Evolutionary conservation across 1,140 invertebrate species (phyloP), one percentile per base, ranked within the genome.

Genomic region (Caenorhabditis inopinata): DNA sequence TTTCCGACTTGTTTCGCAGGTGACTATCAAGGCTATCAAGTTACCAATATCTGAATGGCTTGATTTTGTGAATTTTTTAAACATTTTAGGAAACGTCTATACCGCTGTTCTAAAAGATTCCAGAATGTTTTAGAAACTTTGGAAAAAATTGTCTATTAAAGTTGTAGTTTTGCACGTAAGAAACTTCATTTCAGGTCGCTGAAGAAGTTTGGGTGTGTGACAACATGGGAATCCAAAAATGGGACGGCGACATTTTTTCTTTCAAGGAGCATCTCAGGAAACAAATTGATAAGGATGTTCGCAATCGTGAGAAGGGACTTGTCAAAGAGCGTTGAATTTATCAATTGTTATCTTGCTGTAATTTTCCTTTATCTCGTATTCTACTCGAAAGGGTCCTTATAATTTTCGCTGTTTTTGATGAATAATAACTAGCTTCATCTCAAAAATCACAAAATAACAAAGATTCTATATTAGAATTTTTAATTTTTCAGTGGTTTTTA

Each of bases 171-270:
- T 9, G 9, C n/a, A 84, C 38, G 14, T 42, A 42, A 42, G 14
- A 42, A 42, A 42, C 14, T 7, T 42, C 82, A 77, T 89, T 90
- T 32, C 87, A 97, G 95, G 96, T 99, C 27, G 96, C 96, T 21
- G 93, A 98, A 90, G 96, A 97, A 90, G 98, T 99, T 89, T 99
- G 96, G 96, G 93, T 99, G 18, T 99, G 97, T 89, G 96, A 98
- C 88, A 95, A 99, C 84, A 93, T 93, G 84, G 94, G 93, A 9
- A 93, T 97, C 14, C 98, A 95, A 2, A 98, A 98, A 90, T 99
- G 97, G 96, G 92, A 95, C 82, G 95, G 95, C 27, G 94, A 94
- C 84, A 99, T 99, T 90, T 92, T 95, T 84, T 92, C 93, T 53
- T 99, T 98, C 91, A 99, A 99, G 90, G 93, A 97, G 85, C 93